These are phyloP conservation scores for Drosophila biarmipes DNA, from an alignment of 1,140 invertebrate species.

Conservation along the genomic window DNA sequence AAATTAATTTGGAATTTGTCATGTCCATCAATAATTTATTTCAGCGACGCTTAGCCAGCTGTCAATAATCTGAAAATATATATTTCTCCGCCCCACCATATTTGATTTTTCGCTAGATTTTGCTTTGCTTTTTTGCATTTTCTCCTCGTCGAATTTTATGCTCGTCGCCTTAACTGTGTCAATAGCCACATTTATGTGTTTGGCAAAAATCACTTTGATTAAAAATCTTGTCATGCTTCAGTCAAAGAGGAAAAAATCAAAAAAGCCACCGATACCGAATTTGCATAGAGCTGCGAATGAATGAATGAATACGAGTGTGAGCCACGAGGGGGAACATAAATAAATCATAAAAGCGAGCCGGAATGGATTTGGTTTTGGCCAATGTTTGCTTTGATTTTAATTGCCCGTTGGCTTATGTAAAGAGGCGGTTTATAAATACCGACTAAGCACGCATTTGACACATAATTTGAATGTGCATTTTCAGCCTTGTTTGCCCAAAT, in stretches of 20 bases:
- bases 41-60: slow-evolving; percentile 1
- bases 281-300: slow-evolving; percentile 73
- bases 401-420: slow-evolving; percentile 60
- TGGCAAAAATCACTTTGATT: slow-evolving; percentile 73
- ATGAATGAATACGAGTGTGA: slow-evolving; percentile 24
- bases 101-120: slow-evolving; percentile 7
- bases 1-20: slow-evolving; percentile 30
- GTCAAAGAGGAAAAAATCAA: slow-evolving; percentile 51
- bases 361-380: slow-evolving; percentile 28
- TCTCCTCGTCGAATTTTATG: slow-evolving; percentile 58
- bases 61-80: slow-evolving; percentile 24
- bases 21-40: slow-evolving; percentile 5
- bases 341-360: slow-evolving; percentile 42
- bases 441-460: slow-evolving; percentile 59
- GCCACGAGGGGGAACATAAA: slow-evolving; percentile 37
- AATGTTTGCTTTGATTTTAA: slow-evolving; percentile 75
- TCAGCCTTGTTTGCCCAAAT: slow-evolving; percentile 31
- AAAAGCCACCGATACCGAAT: slow-evolving; percentile 50
- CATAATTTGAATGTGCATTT: slow-evolving; percentile 58
- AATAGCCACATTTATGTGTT: slow-evolving; percentile 76
- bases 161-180: slow-evolving; percentile 67
- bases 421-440: slow-evolving; percentile 36
- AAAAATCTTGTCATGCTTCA: slow-evolving; percentile 80
- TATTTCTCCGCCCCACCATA: slow-evolving; percentile 25
- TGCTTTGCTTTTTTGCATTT: slow-evolving; percentile 28